Evolutionary conservation across 1,140 invertebrate genomes (phyloP).

Genomic region (Nephila pilipes): DNA sequence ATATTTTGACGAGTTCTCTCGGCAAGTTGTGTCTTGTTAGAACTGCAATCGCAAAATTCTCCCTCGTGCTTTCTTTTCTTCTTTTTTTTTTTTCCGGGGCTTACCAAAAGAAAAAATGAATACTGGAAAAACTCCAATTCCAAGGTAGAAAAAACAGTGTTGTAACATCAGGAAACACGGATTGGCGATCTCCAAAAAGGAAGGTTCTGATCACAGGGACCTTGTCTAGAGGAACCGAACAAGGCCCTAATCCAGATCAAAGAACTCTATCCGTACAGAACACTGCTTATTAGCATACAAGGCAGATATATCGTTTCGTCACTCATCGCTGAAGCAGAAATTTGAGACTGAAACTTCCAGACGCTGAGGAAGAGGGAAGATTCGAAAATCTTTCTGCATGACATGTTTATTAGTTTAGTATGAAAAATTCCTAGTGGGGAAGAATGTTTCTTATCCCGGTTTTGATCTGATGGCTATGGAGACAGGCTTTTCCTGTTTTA

Average conservation of each 20-base stretch:
- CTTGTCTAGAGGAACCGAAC: background rate
- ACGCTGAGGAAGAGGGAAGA: background rate
- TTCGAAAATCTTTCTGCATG: background rate
- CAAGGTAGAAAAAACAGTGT: background rate
- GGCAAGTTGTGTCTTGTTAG: background rate
- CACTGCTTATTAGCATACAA: constrained; percentile 11
- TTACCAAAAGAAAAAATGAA: background rate
- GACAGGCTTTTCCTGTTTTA: background rate
- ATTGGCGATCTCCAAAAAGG: background rate
- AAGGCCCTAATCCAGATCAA: constrained; percentile 25
- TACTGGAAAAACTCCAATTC: background rate
- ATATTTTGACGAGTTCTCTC: background rate
- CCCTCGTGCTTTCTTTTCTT: background rate
- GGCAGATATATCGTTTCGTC: constrained; percentile 30
- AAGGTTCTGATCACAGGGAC: constrained; percentile 1
- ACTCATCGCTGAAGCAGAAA: constrained; percentile 15
- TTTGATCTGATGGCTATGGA: background rate
- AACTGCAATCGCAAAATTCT: background rate
- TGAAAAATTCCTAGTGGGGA: constrained; percentile 1
- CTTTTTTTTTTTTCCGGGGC: background rate
- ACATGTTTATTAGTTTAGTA: constrained; percentile 4
- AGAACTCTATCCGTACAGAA: background rate
- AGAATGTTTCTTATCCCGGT: background rate
- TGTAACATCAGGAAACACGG: constrained; percentile 21
- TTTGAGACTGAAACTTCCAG: background rate